Evolutionary conservation across 1,140 invertebrate species (phyloP).

Genomic region (Brachionus plicatilis): DNA sequence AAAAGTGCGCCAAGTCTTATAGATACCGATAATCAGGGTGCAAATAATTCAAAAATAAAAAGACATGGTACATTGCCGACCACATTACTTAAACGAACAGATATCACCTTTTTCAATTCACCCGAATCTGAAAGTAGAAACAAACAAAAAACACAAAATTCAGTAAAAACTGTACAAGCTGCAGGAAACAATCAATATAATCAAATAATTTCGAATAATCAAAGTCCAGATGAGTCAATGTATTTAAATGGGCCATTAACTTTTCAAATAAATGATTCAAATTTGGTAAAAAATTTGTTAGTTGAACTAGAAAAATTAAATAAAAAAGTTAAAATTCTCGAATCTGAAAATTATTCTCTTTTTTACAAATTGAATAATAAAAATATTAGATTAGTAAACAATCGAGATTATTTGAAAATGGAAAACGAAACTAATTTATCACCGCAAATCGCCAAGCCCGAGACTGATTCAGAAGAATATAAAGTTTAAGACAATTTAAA

Average conservation of each 20-base stretch:
- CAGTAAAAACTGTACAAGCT: neutral
- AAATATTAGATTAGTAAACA: neutral
- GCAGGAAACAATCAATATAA: neutral
- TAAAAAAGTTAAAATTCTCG: neutral
- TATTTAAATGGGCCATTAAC: neutral
- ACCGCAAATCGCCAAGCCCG: neutral
- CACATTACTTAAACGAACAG: constrained; percentile 8
- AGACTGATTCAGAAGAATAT: constrained; percentile 20
- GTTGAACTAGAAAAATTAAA: neutral
- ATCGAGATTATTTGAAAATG: constrained; percentile 34
- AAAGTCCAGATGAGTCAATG: neutral
- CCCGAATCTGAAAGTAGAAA: neutral
- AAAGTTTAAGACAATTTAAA: neutral
- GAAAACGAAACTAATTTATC: neutral
- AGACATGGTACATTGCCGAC: constrained; percentile 27
- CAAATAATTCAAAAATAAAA: neutral
- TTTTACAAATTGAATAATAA: neutral
- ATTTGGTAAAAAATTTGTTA: neutral
- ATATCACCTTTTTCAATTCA: neutral
- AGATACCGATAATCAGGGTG: constrained; percentile 64
- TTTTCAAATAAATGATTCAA: neutral
- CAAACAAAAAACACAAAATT: too few species aligned
- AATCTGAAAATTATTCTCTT: neutral
- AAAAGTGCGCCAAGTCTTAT: constrained; percentile 88
- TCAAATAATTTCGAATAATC: neutral